Evolutionary conservation across 1,140 invertebrate species (phyloP), one percentile per base, ranked within the genome.

Genomic region (Lerema accius): DNA sequence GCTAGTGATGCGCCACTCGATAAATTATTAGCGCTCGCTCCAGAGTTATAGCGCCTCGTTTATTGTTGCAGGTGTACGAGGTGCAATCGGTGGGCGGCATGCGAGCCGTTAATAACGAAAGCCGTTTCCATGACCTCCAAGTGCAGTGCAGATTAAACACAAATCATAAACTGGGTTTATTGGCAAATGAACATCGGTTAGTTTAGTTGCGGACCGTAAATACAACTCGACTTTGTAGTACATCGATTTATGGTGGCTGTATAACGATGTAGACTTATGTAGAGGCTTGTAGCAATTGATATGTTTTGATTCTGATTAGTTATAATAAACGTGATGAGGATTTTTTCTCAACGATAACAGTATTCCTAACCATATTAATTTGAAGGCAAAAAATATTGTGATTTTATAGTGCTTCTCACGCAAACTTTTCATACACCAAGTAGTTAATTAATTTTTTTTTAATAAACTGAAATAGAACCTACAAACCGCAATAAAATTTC

Each of bases 1-100:
- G 86, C 85, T 78, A 89, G 84, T 85, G 86, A 86, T 89, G 86
- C 67, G 74, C 79, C 45, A 64, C 15, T 77, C 80, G 82, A 84
- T 87, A 86, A 84, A 80, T 76, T 78, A 77, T 73, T 73, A 80
- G 73, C 73, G 76, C 70, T 63, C 67, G 67, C 58, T 73, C 69
- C 37, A 51, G 75, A 77, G 73, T 78, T 80, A 78, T 80, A 71
- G 67, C 43, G 35, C 55, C 69, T 69, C 62, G 71, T 72, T 78
- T 76, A 70, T 71, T 66, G 69, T 56, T 61, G 66, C 65, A 70
- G 68, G 56, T 66, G 69, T 56, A 56, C 65, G 63, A 70, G 68
- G 56, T 73, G 71, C 64, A 51, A 67, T 64, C 63, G 65, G 69
- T 70, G 66, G 53, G 62, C 62, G 59, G 51, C 11, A 4, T 42